phyloP scores from a whole-genome alignment of 92 coral and sea anemone genomes.

The Umimayanthus kanabou region DNA sequence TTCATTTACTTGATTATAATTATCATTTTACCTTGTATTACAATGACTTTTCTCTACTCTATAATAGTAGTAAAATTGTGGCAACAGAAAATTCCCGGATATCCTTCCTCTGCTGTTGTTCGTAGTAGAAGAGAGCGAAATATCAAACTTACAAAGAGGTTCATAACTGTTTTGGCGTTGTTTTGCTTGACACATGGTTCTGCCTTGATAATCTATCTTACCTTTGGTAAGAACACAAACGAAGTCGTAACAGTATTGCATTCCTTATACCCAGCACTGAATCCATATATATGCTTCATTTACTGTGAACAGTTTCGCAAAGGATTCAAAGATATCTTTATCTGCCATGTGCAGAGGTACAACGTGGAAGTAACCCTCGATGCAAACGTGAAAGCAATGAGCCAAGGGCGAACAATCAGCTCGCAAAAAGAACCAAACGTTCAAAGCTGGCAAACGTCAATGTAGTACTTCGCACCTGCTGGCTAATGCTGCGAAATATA shows the following conservation, averaged over 20 bases:
- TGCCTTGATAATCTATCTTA: not conserved
- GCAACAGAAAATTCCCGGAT: not conserved
- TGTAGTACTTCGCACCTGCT: too few species aligned
- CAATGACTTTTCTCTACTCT: not conserved
- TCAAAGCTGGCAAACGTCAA: too few species aligned
- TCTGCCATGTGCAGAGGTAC: not conserved
- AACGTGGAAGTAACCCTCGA: too few species aligned
- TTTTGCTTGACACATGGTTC: not conserved
- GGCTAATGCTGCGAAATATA: too few species aligned
- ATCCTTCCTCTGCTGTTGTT: not conserved
- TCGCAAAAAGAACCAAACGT: too few species aligned
- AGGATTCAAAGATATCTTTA: not conserved
- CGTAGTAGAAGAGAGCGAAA: not conserved
- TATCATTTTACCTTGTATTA: not conserved
- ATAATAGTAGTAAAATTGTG: not conserved
- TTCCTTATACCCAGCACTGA: not conserved
- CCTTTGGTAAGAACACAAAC: not conserved
- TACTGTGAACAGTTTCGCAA: not conserved
- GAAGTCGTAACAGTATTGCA: not conserved
- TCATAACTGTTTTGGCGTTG: not conserved
- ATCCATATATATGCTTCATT: not conserved
- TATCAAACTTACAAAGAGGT: not conserved
- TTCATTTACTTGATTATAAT: too few species aligned
- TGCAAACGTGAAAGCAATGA: too few species aligned
- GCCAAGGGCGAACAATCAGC: not conserved